Evolutionary conservation across 2,888 invertebrate species (phyloP).

Genomic region (Acleris holmiana): DNA sequence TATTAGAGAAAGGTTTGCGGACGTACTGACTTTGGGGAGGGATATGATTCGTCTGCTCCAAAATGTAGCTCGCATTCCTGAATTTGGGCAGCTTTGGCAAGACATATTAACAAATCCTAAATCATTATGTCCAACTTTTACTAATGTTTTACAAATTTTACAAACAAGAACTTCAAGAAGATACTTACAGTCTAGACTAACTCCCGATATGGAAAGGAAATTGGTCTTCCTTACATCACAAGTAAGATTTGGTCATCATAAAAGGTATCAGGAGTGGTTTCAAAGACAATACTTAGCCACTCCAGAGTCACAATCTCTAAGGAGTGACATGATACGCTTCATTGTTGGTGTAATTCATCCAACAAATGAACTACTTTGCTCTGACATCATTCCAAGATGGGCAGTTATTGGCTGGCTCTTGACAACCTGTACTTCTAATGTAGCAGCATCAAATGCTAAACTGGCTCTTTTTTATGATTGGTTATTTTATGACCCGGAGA

Average conservation of each 20-base stretch:
- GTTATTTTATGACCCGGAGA: conserved; percentile 95
- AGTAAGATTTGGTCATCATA: conserved; percentile 95
- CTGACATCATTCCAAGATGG: conserved; percentile 98
- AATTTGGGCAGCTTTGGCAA: conserved; percentile 94
- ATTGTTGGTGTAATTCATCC: conserved; percentile 97
- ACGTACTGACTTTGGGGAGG: conserved; percentile 95
- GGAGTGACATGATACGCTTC: conserved; percentile 96
- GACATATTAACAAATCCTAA: conserved; percentile 92
- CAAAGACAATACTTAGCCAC: conserved; percentile 95
- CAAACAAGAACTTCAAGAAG: conserved; percentile 93
- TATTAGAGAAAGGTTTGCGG: conserved; percentile 94
- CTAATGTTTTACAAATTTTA: conserved; percentile 91
- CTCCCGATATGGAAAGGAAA: conserved; percentile 97
- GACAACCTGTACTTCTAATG: conserved; percentile 94
- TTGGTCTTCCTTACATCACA: conserved; percentile 93
- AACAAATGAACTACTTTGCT: conserved; percentile 95
- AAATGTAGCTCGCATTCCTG: conserved; percentile 94
- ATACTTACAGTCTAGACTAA: conserved; percentile 92
- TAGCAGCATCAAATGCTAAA: conserved; percentile 95
- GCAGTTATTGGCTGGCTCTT: conserved; percentile 97
- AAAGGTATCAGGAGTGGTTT: conserved; percentile 97
- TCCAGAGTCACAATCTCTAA: conserved; percentile 94
- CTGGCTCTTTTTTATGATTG: conserved; percentile 96
- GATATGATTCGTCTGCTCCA: conserved; percentile 95
- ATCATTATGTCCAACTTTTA: conserved; percentile 90